Conservation (phyloP, 2,888 invertebrate genomes). For the Agonopterix arenella region DNA sequence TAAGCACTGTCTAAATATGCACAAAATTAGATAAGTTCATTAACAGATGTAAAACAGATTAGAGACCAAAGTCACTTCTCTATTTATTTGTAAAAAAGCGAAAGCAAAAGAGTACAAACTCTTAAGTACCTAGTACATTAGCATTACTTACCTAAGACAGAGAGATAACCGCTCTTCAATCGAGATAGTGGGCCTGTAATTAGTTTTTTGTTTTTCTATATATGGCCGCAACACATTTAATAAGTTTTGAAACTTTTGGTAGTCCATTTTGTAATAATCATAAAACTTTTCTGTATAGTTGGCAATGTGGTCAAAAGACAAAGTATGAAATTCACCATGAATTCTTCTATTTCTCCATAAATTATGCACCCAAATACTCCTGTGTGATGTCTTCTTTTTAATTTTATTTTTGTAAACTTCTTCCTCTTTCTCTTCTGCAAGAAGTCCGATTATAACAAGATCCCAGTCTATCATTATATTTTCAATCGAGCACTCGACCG, state of each 20-base stretch:
- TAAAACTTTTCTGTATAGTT: not conserved
- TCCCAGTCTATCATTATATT: slow-evolving; percentile 9
- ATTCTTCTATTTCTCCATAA: slow-evolving; percentile 1
- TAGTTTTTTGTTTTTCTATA: slow-evolving; percentile 7
- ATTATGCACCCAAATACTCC: not conserved
- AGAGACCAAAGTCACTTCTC: slow-evolving; percentile 1
- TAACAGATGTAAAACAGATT: slow-evolving; percentile 6
- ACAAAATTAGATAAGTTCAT: not conserved
- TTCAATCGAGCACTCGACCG: slow-evolving; percentile 5
- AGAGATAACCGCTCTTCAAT: slow-evolving; percentile 5
- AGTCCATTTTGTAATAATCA: slow-evolving; percentile 8
- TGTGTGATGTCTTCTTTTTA: not conserved
- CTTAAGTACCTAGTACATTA: not conserved
- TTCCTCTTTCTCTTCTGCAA: slow-evolving; percentile 9
- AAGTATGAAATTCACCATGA: not conserved
- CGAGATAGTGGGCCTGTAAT: slow-evolving; percentile 5
- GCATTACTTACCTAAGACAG: not conserved
- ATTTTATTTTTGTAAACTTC: not conserved
- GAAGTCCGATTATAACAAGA: slow-evolving; percentile 7
- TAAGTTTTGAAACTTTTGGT: slow-evolving; percentile 4
- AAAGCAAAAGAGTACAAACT: not conserved
- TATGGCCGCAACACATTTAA: slow-evolving; percentile 2
- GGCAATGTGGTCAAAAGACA: too few species aligned
- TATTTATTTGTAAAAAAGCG: not conserved
- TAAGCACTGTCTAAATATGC: slow-evolving; percentile 6